Evolutionary conservation across 2,888 invertebrate genomes (phyloP).

Genomic region (Euzetes globulus): DNA sequence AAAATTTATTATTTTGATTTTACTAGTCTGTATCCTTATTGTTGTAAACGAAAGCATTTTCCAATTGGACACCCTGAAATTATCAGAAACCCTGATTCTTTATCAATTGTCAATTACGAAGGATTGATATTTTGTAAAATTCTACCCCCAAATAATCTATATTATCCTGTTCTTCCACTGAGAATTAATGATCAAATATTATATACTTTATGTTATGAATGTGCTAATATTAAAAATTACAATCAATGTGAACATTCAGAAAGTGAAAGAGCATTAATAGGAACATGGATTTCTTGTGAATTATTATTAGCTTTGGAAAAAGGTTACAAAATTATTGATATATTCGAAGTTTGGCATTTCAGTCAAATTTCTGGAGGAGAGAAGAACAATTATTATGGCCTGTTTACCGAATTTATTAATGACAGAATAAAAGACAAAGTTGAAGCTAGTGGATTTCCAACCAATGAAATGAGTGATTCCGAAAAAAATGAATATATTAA

Average conservation of each 20-base stretch:
- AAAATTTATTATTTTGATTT: slow-evolving; percentile 43
- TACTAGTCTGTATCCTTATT: slow-evolving; percentile 42
- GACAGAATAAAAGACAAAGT: slow-evolving; percentile 43
- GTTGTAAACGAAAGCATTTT: slow-evolving; percentile 27
- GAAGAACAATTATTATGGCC: not conserved
- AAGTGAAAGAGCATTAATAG: slow-evolving; percentile 42
- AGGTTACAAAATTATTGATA: slow-evolving; percentile 45
- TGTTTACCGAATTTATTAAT: slow-evolving; percentile 45
- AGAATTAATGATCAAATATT: slow-evolving; percentile 44
- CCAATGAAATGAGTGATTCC: slow-evolving; percentile 37
- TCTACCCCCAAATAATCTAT: slow-evolving; percentile 42
- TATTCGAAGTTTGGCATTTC: slow-evolving; percentile 46
- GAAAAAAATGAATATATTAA: slow-evolving; percentile 41
- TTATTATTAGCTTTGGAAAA: slow-evolving; percentile 44
- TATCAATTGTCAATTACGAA: slow-evolving; percentile 38
- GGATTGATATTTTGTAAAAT: slow-evolving; percentile 43
- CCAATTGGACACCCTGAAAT: slow-evolving; percentile 42
- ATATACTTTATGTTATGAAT: slow-evolving; percentile 46
- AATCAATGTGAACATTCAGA: slow-evolving; percentile 45
- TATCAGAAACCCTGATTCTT: slow-evolving; percentile 2
- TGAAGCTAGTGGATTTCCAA: slow-evolving; percentile 43
- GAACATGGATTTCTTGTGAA: slow-evolving; percentile 47
- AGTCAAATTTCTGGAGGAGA: slow-evolving; percentile 36
- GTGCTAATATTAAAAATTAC: slow-evolving; percentile 43
- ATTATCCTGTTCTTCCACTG: slow-evolving; percentile 44